Conservation (phyloP, 1,140 invertebrate genomes). For the Drosophila simulans region DNA sequence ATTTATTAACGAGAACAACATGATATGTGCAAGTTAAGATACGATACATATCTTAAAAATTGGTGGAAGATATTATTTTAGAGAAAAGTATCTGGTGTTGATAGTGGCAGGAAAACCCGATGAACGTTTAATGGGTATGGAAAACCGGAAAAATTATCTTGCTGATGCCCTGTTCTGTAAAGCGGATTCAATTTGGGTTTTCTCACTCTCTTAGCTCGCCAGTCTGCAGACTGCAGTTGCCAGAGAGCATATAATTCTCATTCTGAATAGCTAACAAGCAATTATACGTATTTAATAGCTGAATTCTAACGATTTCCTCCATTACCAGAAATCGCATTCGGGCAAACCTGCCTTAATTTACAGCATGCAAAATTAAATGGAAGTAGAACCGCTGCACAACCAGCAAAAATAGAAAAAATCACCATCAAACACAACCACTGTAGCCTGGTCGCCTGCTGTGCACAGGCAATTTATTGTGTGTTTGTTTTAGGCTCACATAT, state of each 20-base stretch:
- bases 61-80: too few species aligned
- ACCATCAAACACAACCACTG: slow-evolving; percentile 28
- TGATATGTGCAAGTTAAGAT: too few species aligned
- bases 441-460: slow-evolving; percentile 64
- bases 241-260: slow-evolving; percentile 39
- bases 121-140: too few species aligned
- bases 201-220: slow-evolving; percentile 16
- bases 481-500: slow-evolving; percentile 79
- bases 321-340: slow-evolving; percentile 58
- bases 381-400: slow-evolving; percentile 47
- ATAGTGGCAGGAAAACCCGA: too few species aligned
- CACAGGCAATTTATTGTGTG: slow-evolving; percentile 81
- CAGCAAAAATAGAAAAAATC: slow-evolving; percentile 20
- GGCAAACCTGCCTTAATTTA: slow-evolving; percentile 74
- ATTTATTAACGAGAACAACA: too few species aligned
- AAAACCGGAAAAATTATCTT: slow-evolving; percentile 5
- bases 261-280: slow-evolving; percentile 57
- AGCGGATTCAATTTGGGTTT: slow-evolving; percentile 34
- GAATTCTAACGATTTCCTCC: slow-evolving; percentile 70
- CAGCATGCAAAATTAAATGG: slow-evolving; percentile 80
- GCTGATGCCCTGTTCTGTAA: not conserved
- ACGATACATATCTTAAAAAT: too few species aligned
- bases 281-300: slow-evolving; percentile 70
- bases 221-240: slow-evolving; percentile 10
- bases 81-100: too few species aligned